Conservation (phyloP, 2,113 vertebrate genomes). For the Felis catus region F.catus_Fca126_mat1.0 CM031413.1:127656001-127656500, state of each 20-base stretch:
- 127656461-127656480: not conserved
- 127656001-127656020: not conserved
- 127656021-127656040: not conserved
- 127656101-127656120: not conserved
- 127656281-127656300: not conserved
- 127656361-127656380: not conserved
- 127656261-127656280: not conserved
- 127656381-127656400: not conserved
- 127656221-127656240: not conserved
- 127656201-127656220: not conserved
- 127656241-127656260: not conserved
- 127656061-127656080: not conserved
- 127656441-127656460: not conserved
- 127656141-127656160: not conserved
- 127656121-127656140: not conserved
- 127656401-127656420: constrained; percentile 2
- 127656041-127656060: not conserved
- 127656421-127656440: not conserved
- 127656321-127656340: not conserved
- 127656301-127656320: not conserved
- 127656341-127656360: not conserved
- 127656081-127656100: not conserved
- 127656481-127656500: not conserved
- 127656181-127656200: not conserved
- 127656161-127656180: not conserved